These are phyloP conservation scores for Phylloscopus whistleri DNA, from an alignment of 2,113 vertebrate species.

Conservation along the genomic window DNA sequence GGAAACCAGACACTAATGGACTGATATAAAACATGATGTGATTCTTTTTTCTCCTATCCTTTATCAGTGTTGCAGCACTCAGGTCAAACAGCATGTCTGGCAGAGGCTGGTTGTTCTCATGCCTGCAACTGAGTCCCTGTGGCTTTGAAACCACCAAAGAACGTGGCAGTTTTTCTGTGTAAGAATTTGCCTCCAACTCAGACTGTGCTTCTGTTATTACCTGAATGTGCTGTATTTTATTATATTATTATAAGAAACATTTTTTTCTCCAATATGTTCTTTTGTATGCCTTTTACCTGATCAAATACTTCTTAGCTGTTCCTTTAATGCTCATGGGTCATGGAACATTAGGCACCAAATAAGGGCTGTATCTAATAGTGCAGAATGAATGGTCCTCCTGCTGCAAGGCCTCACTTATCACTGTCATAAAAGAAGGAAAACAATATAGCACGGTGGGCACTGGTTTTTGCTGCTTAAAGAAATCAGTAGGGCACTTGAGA, in stretches of 20 bases:
- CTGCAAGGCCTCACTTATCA: slow-evolving; percentile 47
- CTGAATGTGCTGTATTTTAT: background rate
- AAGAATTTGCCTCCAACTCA: background rate
- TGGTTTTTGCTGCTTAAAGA: background rate
- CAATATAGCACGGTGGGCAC: background rate
- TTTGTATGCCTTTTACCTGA: slow-evolving; percentile 31
- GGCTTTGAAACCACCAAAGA: background rate
- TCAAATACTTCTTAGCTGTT: slow-evolving; percentile 36
- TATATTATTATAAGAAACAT: background rate
- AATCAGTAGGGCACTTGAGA: background rate
- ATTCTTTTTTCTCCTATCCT: background rate
- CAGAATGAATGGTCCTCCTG: slow-evolving; percentile 36
- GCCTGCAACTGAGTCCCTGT: background rate
- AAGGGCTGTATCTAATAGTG: slow-evolving; percentile 18
- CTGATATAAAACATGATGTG: background rate
- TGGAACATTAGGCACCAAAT: slow-evolving; percentile 55
- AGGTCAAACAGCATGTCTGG: background rate
- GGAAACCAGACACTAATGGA: background rate
- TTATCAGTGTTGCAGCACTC: background rate
- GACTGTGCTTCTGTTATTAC: background rate
- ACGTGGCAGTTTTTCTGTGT: background rate
- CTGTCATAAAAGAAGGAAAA: slow-evolving; percentile 49
- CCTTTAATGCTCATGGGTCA: slow-evolving; percentile 44
- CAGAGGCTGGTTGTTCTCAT: background rate
- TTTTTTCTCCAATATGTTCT: background rate